Base-by-base conservation (phyloP, 2,113 vertebrate genomes). In the Ursus arctos region DNA sequence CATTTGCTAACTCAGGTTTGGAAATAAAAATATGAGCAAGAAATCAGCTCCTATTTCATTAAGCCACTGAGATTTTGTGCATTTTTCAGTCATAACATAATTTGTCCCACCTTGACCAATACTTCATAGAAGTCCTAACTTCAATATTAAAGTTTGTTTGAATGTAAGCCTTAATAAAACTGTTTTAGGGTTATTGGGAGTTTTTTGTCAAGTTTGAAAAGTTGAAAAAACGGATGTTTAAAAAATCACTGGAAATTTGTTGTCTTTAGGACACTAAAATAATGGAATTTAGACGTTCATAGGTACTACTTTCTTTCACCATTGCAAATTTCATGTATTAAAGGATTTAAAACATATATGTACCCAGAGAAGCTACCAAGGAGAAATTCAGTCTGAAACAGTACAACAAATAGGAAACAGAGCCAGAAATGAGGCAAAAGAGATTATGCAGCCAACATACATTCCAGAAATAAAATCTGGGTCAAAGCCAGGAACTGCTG, bases 381-480 rank as follows among this genome's bases (percentile, higher is more conserved):
- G 36, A 47, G 57, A 97, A 96, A 94, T 72, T 63, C 7, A 33
- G 24, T 59, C 61, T 84, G 55, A 95, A 90, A 67, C 15, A 36
- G 21, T 69, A 77, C 86, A 92, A 80, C 89, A 88, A 95, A 74
- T 49, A 92, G 53, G 9, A 83, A 92, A 10, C 61, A 89, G 31
- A 82, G 77, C 57, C 77, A 97, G 77, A 59, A 33, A 86, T 47
- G 84, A 91, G 47, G 59, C 51, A 82, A 86, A 77, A 96, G 79
- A 80, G 40, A 93, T 89, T 51, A 86, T 43, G n/a, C 40, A 95
- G 96, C 47, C 96, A 97, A 91, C 40, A 92, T 53, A 94, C 13
- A 96, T 94, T 94, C 89, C 93, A 95, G 81, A 97, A 97, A 97
- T 91, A 96, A 72, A 86, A 77, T 86, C 93, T 98, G 97, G 91